Percentiles rank a stretch among this genome's conserved stretches.
phyloP scores from a whole-genome alignment of 2,113 vertebrate species.

The Propithecus coquereli region DNA sequence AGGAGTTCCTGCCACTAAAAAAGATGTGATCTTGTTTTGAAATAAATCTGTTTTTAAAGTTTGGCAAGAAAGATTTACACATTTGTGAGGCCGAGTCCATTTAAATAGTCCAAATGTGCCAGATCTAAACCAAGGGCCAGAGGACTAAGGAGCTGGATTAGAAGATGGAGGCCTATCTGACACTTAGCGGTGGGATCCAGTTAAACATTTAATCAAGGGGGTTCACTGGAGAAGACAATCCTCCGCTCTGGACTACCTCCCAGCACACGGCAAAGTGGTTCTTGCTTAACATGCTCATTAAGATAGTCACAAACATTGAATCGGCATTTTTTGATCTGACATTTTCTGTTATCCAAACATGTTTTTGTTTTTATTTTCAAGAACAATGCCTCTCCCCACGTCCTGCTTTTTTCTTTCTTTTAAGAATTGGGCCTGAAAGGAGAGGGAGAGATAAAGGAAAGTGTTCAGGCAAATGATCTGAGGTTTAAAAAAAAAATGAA shows the following conservation, averaged over 20 bases:
- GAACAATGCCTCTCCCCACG: not conserved
- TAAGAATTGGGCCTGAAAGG: not conserved
- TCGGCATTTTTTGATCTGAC: not conserved
- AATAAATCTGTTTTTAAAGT: not conserved
- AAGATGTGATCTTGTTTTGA: not conserved
- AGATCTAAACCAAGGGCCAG: not conserved
- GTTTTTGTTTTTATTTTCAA: not conserved
- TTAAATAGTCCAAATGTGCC: not conserved
- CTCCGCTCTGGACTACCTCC: not conserved
- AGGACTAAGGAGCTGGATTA: fast-evolving
- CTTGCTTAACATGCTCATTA: not conserved
- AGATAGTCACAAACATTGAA: not conserved
- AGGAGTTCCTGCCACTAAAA: not conserved
- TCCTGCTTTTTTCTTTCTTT: not conserved
- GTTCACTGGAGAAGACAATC: not conserved
- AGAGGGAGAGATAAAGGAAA: not conserved
- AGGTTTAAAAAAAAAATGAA: not conserved
- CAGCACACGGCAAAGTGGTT: fast-evolving
- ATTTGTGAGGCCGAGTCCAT: not conserved
- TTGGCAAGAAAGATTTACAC: not conserved
- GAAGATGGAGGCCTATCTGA: not conserved
- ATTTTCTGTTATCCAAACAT: not conserved
- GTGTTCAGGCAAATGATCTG: too few relatives aligned
- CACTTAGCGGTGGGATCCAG: not conserved
- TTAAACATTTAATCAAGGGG: not conserved